Base-by-base conservation (phyloP, 2,113 vertebrate genomes). In the Anarrhichthys ocellatus region DNA sequence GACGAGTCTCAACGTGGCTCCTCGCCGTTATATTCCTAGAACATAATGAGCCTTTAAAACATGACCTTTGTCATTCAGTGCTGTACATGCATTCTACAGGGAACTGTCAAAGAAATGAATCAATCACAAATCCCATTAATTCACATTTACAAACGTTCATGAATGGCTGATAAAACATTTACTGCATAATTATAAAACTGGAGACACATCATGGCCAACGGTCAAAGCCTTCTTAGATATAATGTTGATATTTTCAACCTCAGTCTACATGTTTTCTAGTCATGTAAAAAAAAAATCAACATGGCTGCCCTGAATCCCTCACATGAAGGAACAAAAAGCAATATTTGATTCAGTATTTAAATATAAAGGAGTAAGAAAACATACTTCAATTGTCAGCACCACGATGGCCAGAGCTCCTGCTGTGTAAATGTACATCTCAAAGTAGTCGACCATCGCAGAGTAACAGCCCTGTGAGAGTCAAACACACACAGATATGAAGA, bases 331-430 rank as follows among this genome's bases (percentile, higher is more conserved):
- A 42, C 13, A 52, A 52, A 2, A 5, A 29, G 10, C 18, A 8
- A 9, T 68, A 38, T 36, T 59, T 17, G 0, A 68, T 8, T 34
- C 17, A 46, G 40, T 7, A 15, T 68, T n/a, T 75, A 3, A 54
- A 24, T 6, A 10, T 13, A 62, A n/a, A 48, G 29, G 14, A 50
- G 40, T 5, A 7, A 62, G 8, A 18, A 46, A 32, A 22, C 15
- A 13, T 93, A 99, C 97, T 95, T 99, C 97, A 0, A 98, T 96
- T 2, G 97, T 96, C 92, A 98, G 58, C 69, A 98, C 96, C 1
- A 97, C 96, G 0, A 99, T 98, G 91, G 96, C 96, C 5, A 99
- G 94, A 14, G 96, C 97, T 89, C 97, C 97, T 0, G 97, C 96
- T 52, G 97, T 93, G 93, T 98, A 99, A 84, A 98, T 97, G 0